Evolutionary conservation across 2,888 invertebrate species (phyloP), one percentile per base, ranked within the genome.

Genomic region (Panopea generosa): DNA sequence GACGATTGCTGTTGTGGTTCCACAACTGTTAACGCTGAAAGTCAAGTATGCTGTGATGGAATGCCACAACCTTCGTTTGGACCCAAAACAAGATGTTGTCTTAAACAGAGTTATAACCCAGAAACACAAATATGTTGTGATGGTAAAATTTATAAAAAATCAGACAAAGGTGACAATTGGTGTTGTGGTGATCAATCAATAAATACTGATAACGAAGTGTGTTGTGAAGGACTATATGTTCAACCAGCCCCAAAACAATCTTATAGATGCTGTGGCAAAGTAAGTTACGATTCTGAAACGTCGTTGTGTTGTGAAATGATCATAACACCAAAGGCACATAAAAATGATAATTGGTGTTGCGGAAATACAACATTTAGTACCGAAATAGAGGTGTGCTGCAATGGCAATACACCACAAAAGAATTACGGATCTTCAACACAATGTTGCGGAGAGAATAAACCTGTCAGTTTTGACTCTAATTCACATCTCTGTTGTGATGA

Each of bases 361-460:
- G 77, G 77, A n/a, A 65, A 68, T 27, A 77, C 72, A 38, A 77
- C 77, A 4, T 77, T 65, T 40, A 68, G 69, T 22, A 69, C 63
- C 3, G 38, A 59, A 43, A 65, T 14, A 6, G 77, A 77, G 26
- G 50, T 73, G 22, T 77, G 77, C 45, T 77, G 77, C 27, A 65
- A 77, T 56, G 77, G 77, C 16, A 63, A 63, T 45, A 61, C 53
- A 49, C 72, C 72, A 20, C 77, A 69, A 50, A 55, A 50, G 7
- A 77, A 47, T 27, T 69, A 69, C 26, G 72, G 72, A n/a, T 7
- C 49, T 9, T 22, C 49, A 14, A 72, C 69, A 0, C 16, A 69
- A n/a, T 77, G 77, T 24, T 77, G 77, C 24, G 69, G 72, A 16
- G 24, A 53, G 7, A 43, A 38, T 4, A 55, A 45, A 2, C 53